Conservation (phyloP, 2,797 vertebrate genomes). For the Amazona finschi region DNA sequence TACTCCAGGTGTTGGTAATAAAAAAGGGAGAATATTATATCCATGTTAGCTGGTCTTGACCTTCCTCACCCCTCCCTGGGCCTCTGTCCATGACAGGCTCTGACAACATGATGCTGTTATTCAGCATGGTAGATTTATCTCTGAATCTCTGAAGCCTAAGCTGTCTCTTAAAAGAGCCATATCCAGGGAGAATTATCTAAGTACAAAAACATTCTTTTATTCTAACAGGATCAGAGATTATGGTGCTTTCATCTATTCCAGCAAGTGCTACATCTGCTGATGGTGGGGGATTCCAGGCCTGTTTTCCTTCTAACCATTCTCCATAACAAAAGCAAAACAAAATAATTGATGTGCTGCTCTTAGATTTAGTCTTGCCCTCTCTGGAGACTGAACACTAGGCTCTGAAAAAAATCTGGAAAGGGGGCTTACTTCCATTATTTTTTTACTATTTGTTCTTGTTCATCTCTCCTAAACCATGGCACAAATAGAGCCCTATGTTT, state of each 20-base stretch:
- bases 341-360: neutral
- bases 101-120: neutral
- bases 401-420: neutral
- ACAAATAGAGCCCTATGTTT: neutral
- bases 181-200: neutral
- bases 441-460: neutral
- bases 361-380: neutral
- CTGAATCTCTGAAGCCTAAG: neutral
- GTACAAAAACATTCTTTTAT: neutral
- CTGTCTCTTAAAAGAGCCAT: neutral
- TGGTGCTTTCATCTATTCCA: neutral
- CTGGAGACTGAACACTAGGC: neutral
- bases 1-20: neutral
- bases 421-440: neutral
- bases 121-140: neutral
- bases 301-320: neutral
- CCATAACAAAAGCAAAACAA: neutral
- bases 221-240: neutral
- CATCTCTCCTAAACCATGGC: neutral
- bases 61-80: neutral
- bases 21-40: neutral
- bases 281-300: neutral
- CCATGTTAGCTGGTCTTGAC: neutral
- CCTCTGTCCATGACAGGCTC: neutral
- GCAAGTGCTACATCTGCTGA: neutral